Conservation (phyloP, 2,113 vertebrate species). For the Platichthys stellatus region DNA sequence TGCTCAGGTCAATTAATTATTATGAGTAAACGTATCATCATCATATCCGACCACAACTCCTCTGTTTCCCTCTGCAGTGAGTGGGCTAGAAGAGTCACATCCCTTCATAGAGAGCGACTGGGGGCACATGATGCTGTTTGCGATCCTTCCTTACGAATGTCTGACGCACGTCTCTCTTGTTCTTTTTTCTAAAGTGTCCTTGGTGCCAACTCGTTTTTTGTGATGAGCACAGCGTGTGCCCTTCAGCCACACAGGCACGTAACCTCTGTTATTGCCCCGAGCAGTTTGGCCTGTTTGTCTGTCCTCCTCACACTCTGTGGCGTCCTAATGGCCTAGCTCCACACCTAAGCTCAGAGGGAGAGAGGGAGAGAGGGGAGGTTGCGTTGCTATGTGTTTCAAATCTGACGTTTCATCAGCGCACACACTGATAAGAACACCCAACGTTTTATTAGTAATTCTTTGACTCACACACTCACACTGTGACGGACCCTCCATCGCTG, state of each 20-base stretch:
- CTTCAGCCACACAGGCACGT: slow-evolving; percentile 37
- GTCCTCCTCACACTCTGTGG: slow-evolving; percentile 10
- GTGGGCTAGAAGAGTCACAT: not conserved
- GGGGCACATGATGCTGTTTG: not conserved
- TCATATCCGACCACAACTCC: not conserved
- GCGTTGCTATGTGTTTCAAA: not conserved
- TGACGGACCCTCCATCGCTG: not conserved
- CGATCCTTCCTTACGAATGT: slow-evolving; percentile 5
- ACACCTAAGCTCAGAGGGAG: slow-evolving; percentile 3
- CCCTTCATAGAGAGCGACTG: not conserved
- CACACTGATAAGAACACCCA: not conserved
- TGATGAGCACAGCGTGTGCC: slow-evolving; percentile 56
- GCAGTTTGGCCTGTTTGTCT: slow-evolving; percentile 33
- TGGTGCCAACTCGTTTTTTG: slow-evolving; percentile 32
- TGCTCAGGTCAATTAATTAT: no score
- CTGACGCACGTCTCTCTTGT: slow-evolving; percentile 44
- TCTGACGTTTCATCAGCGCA: not conserved
- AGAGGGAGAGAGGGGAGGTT: no score
- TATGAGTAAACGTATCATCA: not conserved
- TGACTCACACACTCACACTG: not conserved
- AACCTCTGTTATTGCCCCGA: slow-evolving; percentile 26
- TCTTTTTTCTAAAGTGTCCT: not conserved
- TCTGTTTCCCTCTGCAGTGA: not conserved
- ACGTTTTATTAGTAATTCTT: not conserved
- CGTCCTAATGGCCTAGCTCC: slow-evolving; percentile 33